These are phyloP conservation scores for Rhingia rostrata DNA, from an alignment of 2,888 invertebrate genomes.

Conservation along the genomic window DNA sequence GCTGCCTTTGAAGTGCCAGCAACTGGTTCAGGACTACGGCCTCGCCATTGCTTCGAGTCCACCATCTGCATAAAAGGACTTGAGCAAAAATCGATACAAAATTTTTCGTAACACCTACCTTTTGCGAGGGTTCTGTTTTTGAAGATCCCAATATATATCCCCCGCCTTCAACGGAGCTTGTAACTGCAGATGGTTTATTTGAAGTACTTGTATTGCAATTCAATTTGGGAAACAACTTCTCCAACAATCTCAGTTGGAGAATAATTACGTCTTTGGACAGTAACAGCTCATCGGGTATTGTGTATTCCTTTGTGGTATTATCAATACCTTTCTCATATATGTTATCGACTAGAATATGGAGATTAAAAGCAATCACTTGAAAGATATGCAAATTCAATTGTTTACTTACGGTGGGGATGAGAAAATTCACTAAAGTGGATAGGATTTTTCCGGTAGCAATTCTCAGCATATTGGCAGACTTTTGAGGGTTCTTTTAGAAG, in stretches of 20 bases:
- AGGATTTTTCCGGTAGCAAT: conserved; percentile 93
- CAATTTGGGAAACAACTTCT: conserved; percentile 78
- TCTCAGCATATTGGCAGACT: conserved; percentile 89
- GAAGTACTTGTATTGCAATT: not conserved
- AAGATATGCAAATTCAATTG: not conserved
- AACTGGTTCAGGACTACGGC: conserved; percentile 58
- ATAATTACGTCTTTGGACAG: conserved; percentile 84
- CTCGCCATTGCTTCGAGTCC: conserved; percentile 5
- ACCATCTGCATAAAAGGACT: not conserved
- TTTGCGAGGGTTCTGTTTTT: conserved; percentile 27
- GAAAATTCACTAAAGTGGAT: conserved; percentile 91
- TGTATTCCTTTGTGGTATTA: conserved; percentile 81
- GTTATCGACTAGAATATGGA: conserved; percentile 85
- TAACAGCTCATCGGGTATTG: conserved; percentile 85
- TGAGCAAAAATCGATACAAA: not conserved
- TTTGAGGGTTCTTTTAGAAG: conserved; percentile 78
- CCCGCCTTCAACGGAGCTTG: conserved; percentile 9
- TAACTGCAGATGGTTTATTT: conserved; percentile 1
- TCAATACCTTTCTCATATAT: conserved; percentile 84
- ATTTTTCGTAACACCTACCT: not conserved
- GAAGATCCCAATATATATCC: conserved; percentile 62
- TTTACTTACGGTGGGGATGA: conserved; percentile 89
- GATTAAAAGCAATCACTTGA: conserved; percentile 4
- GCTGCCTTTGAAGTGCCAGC: conserved; percentile 55
- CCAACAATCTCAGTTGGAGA: conserved; percentile 86